Percentiles rank a stretch among this genome's conserved stretches.
phyloP scores from a whole-genome alignment of 2,888 invertebrate species.

The Aphodius granarius region DNA sequence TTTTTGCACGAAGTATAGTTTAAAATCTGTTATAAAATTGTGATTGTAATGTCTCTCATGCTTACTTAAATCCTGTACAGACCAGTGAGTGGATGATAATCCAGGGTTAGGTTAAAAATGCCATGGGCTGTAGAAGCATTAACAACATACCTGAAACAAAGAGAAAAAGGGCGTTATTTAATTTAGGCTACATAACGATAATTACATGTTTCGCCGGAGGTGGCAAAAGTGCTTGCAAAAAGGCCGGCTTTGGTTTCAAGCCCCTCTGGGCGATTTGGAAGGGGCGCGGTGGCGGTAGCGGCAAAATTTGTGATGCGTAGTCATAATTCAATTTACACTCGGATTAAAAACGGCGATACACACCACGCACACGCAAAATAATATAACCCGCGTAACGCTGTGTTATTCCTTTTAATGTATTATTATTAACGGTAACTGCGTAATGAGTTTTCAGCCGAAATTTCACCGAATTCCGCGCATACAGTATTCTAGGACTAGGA shows the following conservation, averaged over 20 bases:
- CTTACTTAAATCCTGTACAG: background rate
- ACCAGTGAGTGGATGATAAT: background rate
- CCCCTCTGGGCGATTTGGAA: background rate
- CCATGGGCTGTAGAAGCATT: background rate
- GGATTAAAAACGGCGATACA: background rate
- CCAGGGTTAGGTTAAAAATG: background rate
- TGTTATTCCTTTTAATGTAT: background rate
- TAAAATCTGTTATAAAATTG: too few relatives aligned
- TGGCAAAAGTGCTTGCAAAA: background rate
- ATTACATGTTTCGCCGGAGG: conserved; percentile 8
- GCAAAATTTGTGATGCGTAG: background rate
- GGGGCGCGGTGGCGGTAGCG: background rate
- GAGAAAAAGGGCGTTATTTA: conserved; percentile 7
- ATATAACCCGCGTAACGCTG: background rate
- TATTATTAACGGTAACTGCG: background rate
- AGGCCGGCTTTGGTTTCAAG: background rate
- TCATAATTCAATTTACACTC: background rate
- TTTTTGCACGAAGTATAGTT: too few relatives aligned
- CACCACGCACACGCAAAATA: background rate
- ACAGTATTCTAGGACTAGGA: too few relatives aligned
- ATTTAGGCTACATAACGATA: conserved; percentile 14
- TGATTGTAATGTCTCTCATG: too few relatives aligned
- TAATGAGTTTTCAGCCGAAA: background rate
- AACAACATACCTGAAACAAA: conserved; percentile 17
- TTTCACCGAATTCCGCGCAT: background rate